Conservation (phyloP, 2,888 invertebrate species). For the Sarcophaga carnaria region DNA sequence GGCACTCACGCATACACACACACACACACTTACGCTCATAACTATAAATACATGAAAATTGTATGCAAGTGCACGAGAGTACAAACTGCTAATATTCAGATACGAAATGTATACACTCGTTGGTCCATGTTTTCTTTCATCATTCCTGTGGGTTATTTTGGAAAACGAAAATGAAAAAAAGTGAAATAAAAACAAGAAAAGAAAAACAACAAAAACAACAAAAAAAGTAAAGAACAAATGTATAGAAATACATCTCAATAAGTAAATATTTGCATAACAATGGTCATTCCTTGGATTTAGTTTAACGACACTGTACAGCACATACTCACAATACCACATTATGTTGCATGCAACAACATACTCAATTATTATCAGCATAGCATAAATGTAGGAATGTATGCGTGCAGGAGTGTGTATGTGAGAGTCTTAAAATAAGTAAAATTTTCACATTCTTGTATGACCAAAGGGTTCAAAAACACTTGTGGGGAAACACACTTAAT, state of each 20-base stretch:
- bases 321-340: neutral
- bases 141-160: constrained; percentile 39
- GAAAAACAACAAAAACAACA: constrained; percentile 13
- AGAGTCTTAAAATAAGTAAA: constrained; percentile 20
- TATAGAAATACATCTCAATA: constrained; percentile 29
- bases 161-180: constrained; percentile 25
- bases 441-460: constrained; percentile 17
- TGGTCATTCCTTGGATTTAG: constrained; percentile 62
- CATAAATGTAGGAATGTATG: neutral
- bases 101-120: neutral
- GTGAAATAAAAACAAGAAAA: constrained; percentile 25
- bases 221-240: neutral
- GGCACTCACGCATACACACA: too few species aligned
- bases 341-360: neutral
- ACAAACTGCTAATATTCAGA: too few species aligned
- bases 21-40: neutral
- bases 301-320: constrained; percentile 33
- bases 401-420: neutral
- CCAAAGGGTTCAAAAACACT: constrained; percentile 57
- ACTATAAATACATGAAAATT: neutral
- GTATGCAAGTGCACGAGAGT: neutral
- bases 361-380: neutral
- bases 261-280: constrained; percentile 67
- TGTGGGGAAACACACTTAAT: constrained; percentile 60
- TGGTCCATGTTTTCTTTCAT: neutral